Evolutionary conservation across 1,140 invertebrate genomes (phyloP).

Genomic region (Conopomorpha cramerella): DNA sequence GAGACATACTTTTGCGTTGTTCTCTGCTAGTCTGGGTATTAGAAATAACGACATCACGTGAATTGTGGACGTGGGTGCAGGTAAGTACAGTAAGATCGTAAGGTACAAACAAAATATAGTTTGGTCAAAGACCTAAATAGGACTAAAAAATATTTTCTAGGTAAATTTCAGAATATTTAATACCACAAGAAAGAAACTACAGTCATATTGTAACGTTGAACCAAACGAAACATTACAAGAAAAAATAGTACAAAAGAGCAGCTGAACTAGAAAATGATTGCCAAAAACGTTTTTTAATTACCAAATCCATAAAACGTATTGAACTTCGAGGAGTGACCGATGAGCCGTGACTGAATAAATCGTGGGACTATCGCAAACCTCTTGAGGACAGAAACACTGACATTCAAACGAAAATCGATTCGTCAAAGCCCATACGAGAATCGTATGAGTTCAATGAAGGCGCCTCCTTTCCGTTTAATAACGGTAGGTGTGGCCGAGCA

Average conservation of each 20-base stretch:
- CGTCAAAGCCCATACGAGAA: slow-evolving; percentile 10
- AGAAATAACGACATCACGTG: too few relatives aligned
- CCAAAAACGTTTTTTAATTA: slow-evolving; percentile 13
- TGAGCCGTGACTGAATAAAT: slow-evolving; percentile 32
- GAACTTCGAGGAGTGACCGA: slow-evolving; percentile 33
- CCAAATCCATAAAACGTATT: slow-evolving; percentile 14
- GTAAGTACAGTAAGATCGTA: too few relatives aligned
- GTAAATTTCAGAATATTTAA: not conserved
- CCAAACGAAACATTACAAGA: slow-evolving; percentile 23
- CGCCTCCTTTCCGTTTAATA: slow-evolving; percentile 13
- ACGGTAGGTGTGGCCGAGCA: slow-evolving; percentile 33
- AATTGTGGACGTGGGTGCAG: too few relatives aligned
- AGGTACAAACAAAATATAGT: too few relatives aligned
- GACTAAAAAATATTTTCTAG: not conserved
- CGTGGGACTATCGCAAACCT: slow-evolving; percentile 26
- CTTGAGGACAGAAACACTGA: slow-evolving; percentile 20
- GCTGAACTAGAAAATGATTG: not conserved
- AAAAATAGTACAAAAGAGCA: slow-evolving; percentile 5
- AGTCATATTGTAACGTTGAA: slow-evolving; percentile 4
- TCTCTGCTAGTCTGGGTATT: not conserved
- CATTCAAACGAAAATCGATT: slow-evolving; percentile 21
- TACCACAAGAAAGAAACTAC: not conserved
- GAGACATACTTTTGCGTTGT: not conserved
- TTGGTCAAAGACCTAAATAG: too few relatives aligned
- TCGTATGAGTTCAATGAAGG: slow-evolving; percentile 15